Base-by-base conservation (phyloP, 92 coral and sea anemone species). In the Epizoanthus fatuus region DNA sequence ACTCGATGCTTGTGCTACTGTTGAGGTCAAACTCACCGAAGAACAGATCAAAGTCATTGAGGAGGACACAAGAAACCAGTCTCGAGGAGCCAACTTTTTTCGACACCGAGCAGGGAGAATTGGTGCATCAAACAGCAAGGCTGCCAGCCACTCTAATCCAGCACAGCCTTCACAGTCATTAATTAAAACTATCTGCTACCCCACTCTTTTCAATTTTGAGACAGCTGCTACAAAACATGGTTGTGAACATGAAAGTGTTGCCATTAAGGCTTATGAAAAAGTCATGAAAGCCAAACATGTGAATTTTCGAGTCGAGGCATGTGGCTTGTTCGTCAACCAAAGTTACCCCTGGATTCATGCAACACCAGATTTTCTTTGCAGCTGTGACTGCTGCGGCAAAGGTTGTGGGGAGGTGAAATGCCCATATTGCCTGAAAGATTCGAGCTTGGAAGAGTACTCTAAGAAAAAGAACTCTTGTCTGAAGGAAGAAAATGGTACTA, bases 301-400 rank as follows among this genome's bases (percentile, higher is more conserved):
- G 8, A 85, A 89, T 58, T 90, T 80, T 70, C 29, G 53, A 58
- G 37, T 90, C 10, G 62, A 40, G 8, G 44, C 56, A 62, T 92
- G 91, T 86, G 93, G 93, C 10, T 25, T 72, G 16, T 72, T 89
- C 54, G 86, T 92, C 3, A 82, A 88, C 75, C 60, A 88, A 64
- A 59, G 81, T 16, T 58, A 74, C 60, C 84, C 92, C 38, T 92
- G 83, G 83, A 15, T 92, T n/a, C 91, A 92, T 86, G 91, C 96
- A 19, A 75, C 96, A 22, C 91, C 96, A 39, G 92, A 93, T 57
- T 89, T 93, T 58, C 72, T 93, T 40, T 89, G 90, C 67, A 9
- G 32, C 1, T 90, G 93, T 84, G 87, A 84, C 80, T 90, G 96
- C 49, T 93, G 96, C 57, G 92, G 88, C 35, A 29, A 29, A 29